These are phyloP conservation scores for Arrhamphus sclerolepis DNA, from an alignment of 2,797 vertebrate species.

Conservation along the genomic window DNA sequence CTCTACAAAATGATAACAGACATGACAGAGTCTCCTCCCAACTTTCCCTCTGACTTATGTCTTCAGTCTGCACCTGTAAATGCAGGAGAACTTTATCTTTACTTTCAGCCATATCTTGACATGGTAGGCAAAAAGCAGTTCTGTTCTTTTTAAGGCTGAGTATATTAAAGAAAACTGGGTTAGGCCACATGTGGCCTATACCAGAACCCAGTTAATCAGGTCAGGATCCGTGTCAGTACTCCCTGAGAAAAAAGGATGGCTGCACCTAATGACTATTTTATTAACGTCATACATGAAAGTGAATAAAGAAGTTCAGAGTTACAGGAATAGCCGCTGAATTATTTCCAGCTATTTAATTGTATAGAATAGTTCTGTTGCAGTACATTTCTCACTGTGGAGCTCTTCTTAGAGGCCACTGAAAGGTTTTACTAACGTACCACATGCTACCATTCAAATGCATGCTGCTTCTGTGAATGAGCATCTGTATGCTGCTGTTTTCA, in stretches of 20 bases:
- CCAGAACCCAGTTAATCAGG: background rate
- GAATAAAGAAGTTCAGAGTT: too few relatives aligned
- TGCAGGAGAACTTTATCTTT: background rate
- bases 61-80: background rate
- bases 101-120: background rate
- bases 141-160: background rate
- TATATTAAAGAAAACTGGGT: conserved; percentile 4
- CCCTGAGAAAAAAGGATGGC: background rate
- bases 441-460: too few relatives aligned
- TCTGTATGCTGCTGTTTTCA: too few relatives aligned
- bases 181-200: background rate
- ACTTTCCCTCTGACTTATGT: background rate
- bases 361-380: too few relatives aligned
- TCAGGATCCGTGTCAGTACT: conserved; percentile 7
- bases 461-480: too few relatives aligned
- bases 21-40: background rate
- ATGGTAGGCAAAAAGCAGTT: background rate
- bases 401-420: too few relatives aligned
- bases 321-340: too few relatives aligned
- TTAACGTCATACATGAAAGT: background rate
- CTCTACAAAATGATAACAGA: background rate
- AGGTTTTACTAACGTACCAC: too few relatives aligned
- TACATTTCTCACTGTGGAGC: too few relatives aligned
- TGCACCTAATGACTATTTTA: background rate
- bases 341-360: too few relatives aligned